Base-by-base conservation (phyloP, 2,888 invertebrate species). In the Punctoribates punctum region DNA sequence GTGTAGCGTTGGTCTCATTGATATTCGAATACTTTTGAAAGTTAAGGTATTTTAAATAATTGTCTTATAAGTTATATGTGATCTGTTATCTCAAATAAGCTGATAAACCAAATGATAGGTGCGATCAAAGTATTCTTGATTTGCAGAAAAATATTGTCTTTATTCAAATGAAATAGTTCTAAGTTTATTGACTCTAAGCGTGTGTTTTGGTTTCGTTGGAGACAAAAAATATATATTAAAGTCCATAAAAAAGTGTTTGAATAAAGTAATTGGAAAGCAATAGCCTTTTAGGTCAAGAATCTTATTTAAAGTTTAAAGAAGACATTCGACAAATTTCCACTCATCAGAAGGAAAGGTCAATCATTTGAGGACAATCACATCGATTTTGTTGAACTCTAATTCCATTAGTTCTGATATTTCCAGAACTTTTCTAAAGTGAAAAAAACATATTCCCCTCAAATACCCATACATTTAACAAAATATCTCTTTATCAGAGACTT, bases 351-450 rank as follows among this genome's bases (percentile, higher is more conserved):
- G 9, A 60, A 60, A 60, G 60, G 60, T 60, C 60, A 60, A 23
- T 13, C 25, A 60, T 60, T 60, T 60, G 1, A 60, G 60, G 60
- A 60, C 60, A 60, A 60, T 60, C 25, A 60, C 60, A 29, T 60
- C 60, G 60, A 60, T 60, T 60, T 27, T 60, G 29, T 60, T 60
- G 60, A 60, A 60, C 60, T 60, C 13, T 29, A 60, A 42, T 42
- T 42, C 42, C 42, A 42, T 42, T 42, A 42, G 13, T 34, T 6
- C 11, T 29, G 60, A 60, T 27, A 60, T 60, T 60, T 60, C 27
- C 0, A 27, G 60, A 60, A 27, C 13, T 13, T 29, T 23, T 11
- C 1, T 13, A 17, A 29, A 27, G 8, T 34, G 34, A 34, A 34
- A 34, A n/a, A 57, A 23, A 57, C 11, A 57, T 11, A 57, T 57